These are phyloP conservation scores for Dascyllus trimaculatus DNA, from an alignment of 2,113 vertebrate species.

Conservation along the genomic window DNA sequence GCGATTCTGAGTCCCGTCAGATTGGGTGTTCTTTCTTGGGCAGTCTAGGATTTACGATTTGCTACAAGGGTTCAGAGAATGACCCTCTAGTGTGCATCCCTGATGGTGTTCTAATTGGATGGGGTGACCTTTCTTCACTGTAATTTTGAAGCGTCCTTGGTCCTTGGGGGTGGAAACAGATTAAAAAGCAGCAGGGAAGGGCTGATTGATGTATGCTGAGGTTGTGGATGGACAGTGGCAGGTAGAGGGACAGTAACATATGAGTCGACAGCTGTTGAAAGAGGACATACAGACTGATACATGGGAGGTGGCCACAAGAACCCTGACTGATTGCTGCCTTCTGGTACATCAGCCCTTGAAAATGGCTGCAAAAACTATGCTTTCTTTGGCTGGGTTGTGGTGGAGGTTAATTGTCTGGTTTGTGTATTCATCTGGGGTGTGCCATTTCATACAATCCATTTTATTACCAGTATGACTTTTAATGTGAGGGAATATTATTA, in stretches of 20 bases:
- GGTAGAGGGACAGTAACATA: constrained; percentile 70
- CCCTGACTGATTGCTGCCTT: constrained; percentile 63
- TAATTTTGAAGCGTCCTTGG: constrained; percentile 71
- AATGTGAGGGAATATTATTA: constrained; percentile 1
- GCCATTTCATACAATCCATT: neutral
- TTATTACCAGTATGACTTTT: neutral
- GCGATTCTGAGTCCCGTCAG: constrained; percentile 21
- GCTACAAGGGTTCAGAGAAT: constrained; percentile 50
- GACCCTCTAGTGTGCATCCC: constrained; percentile 65
- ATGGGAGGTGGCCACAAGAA: constrained; percentile 42
- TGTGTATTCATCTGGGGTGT: neutral
- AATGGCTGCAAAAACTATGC: constrained; percentile 14
- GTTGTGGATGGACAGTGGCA: constrained; percentile 70
- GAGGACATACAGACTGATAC: constrained; percentile 58
- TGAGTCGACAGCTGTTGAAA: constrained; percentile 71
- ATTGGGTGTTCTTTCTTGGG: constrained; percentile 34
- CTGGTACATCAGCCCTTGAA: constrained; percentile 52
- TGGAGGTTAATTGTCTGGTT: constrained; percentile 16
- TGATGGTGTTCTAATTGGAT: constrained; percentile 83
- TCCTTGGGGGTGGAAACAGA: constrained; percentile 65
- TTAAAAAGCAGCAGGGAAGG: constrained; percentile 76
- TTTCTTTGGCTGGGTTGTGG: constrained; percentile 6
- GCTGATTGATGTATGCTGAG: constrained; percentile 74
- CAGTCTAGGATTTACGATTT: constrained; percentile 60
- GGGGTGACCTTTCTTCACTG: constrained; percentile 79